These are phyloP conservation scores for Arenicola marina DNA, from an alignment of 2,888 invertebrate genomes.

Conservation along the genomic window DNA sequence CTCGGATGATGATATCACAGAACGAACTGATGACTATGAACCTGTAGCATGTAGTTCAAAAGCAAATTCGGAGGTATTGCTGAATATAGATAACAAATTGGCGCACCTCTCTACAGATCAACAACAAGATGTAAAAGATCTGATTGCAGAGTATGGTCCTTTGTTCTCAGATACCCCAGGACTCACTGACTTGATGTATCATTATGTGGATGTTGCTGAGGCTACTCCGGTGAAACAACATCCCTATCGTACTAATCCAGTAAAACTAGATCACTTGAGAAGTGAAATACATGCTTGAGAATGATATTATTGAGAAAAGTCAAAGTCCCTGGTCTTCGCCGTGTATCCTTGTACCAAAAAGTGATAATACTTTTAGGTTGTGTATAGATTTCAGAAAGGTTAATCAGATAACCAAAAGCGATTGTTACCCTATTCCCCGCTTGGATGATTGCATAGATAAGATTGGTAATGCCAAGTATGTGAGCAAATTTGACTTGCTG, in stretches of 20 bases:
- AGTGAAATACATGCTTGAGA: conserved; percentile 34
- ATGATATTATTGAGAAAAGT: conserved; percentile 37
- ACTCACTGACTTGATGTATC: not conserved
- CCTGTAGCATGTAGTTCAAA: not conserved
- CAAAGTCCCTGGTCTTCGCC: conserved; percentile 37
- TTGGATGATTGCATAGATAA: conserved; percentile 38
- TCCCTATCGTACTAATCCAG: conserved; percentile 7
- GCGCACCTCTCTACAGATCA: not conserved
- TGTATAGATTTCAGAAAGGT: conserved; percentile 37
- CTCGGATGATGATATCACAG: not conserved
- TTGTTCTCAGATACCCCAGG: not conserved
- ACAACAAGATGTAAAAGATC: not conserved
- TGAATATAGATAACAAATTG: not conserved
- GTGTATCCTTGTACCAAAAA: conserved; percentile 23
- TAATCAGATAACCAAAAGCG: conserved; percentile 34
- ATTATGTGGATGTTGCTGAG: conserved; percentile 4
- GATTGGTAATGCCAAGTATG: conserved; percentile 32
- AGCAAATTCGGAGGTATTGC: not conserved
- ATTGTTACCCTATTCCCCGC: conserved; percentile 36
- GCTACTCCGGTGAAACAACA: not conserved
- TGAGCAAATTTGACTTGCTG: conserved; percentile 37
- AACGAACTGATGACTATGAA: not conserved
- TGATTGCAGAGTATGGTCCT: not conserved
- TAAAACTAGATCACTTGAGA: conserved; percentile 23
- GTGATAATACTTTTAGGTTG: conserved; percentile 15